Conservation (phyloP, 1,140 invertebrate species). For the Nylanderia fulva region DNA sequence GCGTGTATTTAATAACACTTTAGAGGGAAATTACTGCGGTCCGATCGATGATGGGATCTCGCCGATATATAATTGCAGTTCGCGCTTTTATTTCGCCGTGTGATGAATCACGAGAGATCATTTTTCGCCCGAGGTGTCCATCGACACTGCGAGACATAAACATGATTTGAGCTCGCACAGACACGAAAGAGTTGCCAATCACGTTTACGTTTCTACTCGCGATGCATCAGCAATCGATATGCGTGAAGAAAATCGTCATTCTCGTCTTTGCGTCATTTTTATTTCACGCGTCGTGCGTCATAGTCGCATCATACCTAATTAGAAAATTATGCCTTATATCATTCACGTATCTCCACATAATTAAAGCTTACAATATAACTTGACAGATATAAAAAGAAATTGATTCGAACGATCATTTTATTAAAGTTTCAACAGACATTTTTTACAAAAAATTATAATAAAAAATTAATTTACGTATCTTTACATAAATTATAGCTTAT, state of each 20-base stretch:
- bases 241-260: not conserved
- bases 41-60: not conserved
- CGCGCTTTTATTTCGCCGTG: conserved; percentile 8
- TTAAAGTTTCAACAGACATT: not conserved
- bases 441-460: not conserved
- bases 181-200: not conserved
- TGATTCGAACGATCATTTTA: not conserved
- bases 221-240: not conserved
- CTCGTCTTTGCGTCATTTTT: conserved; percentile 23
- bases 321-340: not conserved
- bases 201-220: not conserved
- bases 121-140: not conserved
- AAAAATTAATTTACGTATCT: too few relatives aligned
- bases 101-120: conserved; percentile 7
- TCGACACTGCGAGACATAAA: not conserved
- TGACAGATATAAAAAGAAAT: not conserved
- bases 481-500: too few relatives aligned
- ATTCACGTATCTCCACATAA: not conserved
- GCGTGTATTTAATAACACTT: not conserved
- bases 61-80: conserved; percentile 7
- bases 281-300: conserved; percentile 7
- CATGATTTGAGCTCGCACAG: not conserved
- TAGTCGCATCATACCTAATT: not conserved
- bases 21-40: not conserved
- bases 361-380: not conserved